These are phyloP conservation scores for Drosophila busckii DNA, from an alignment of 1,140 invertebrate species.

Conservation along the genomic window DNA sequence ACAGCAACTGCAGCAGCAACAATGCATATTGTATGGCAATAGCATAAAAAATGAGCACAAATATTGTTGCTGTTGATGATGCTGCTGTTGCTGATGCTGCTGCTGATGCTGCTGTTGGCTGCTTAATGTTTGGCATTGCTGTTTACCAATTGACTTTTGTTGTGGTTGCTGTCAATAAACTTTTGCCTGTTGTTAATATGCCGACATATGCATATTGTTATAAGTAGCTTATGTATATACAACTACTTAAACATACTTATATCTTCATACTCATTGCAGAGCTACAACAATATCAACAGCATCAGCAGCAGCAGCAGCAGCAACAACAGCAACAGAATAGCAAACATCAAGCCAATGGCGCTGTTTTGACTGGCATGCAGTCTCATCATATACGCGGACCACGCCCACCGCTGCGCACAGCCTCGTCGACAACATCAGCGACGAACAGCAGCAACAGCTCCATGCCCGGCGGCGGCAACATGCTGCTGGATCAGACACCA, in stretches of 20 bases:
- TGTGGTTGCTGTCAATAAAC: conserved; percentile 39
- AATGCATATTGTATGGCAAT: conserved; percentile 23
- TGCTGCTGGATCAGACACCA: conserved; percentile 73
- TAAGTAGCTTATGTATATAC: conserved; percentile 55
- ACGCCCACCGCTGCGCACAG: conserved; percentile 73
- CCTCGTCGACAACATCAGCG: conserved; percentile 69
- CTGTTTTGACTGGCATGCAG: conserved; percentile 60
- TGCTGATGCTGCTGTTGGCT: conserved; percentile 33
- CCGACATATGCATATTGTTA: conserved; percentile 61
- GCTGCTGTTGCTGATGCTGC: conserved; percentile 17
- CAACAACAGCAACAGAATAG: conserved; percentile 45
- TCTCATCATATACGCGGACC: conserved; percentile 73
- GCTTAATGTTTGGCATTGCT: conserved; percentile 58
- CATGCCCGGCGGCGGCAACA: conserved; percentile 47
- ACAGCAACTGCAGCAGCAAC: background rate
- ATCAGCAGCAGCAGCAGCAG: conserved; percentile 42
- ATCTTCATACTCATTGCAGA: conserved; percentile 39
- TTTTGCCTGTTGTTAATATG: conserved; percentile 64
- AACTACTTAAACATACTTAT: background rate
- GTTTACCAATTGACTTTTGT: conserved; percentile 67
- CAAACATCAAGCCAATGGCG: conserved; percentile 73
- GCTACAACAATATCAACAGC: conserved; percentile 65
- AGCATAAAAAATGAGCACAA: conserved; percentile 55
- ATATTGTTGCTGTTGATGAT: conserved; percentile 19
- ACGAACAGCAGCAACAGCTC: conserved; percentile 78